phyloP scores from a whole-genome alignment of 2,888 invertebrate species.

The Cremastinae sp. region DNA sequence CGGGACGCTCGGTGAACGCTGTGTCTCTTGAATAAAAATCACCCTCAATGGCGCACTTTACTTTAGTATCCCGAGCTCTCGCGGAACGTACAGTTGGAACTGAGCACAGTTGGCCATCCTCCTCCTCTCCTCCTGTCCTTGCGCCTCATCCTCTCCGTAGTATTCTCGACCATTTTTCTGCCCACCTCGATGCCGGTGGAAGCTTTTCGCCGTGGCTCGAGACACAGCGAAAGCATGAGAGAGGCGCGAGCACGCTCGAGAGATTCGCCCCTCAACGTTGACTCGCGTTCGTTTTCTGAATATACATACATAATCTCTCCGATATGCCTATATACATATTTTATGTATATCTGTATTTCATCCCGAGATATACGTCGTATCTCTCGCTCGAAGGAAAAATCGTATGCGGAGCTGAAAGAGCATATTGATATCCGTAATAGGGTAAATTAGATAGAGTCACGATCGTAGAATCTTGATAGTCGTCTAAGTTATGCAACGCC shows the following conservation, averaged over 20 bases:
- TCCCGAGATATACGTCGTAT: background rate
- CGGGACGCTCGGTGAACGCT: conserved; percentile 70
- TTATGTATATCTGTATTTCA: background rate
- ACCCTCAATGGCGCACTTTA: conserved; percentile 77
- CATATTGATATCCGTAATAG: conserved; percentile 70
- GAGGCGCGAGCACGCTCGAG: conserved; percentile 59
- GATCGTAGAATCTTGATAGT: conserved; percentile 51
- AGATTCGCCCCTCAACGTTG: conserved; percentile 29
- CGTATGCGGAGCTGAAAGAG: conserved; percentile 19
- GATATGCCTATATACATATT: background rate
- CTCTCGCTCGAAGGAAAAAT: background rate
- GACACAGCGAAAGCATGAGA: conserved; percentile 64
- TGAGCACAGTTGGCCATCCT: conserved; percentile 66
- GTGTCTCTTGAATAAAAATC: conserved; percentile 79
- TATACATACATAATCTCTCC: background rate
- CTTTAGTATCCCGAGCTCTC: conserved; percentile 70
- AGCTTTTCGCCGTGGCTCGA: conserved; percentile 36
- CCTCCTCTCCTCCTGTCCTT: background rate
- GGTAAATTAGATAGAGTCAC: conserved; percentile 64
- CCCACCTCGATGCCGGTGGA: conserved; percentile 1
- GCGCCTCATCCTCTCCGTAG: background rate
- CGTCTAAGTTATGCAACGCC: conserved; percentile 36
- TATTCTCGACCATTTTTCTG: background rate
- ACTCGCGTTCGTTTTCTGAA: conserved; percentile 4
- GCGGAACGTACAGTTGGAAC: conserved; percentile 15